Evolutionary conservation across 1,140 invertebrate genomes (phyloP).

Genomic region (Drosophila auraria): DNA sequence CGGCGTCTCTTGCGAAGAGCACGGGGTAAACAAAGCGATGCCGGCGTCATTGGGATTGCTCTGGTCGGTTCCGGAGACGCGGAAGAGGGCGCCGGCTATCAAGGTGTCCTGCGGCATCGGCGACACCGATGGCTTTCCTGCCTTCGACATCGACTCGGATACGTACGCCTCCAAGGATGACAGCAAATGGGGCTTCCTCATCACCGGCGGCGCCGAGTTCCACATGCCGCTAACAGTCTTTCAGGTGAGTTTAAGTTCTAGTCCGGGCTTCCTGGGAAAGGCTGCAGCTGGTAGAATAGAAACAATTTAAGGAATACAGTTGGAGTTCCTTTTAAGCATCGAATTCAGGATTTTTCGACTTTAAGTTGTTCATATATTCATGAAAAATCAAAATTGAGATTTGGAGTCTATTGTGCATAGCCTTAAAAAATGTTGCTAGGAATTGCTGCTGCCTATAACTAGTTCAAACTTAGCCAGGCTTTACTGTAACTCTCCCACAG

Average conservation of each 20-base stretch:
- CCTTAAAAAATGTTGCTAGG: too few relatives aligned
- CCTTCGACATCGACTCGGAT: constrained; percentile 81
- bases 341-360: background rate
- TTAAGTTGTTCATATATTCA: too few relatives aligned
- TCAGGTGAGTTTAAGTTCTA: constrained; percentile 87
- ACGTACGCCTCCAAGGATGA: constrained; percentile 76
- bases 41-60: constrained; percentile 62
- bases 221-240: constrained; percentile 92
- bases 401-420: too few relatives aligned
- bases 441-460: too few relatives aligned
- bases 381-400: too few relatives aligned
- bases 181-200: constrained; percentile 91
- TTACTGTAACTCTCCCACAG: constrained; percentile 27
- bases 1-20: constrained; percentile 31
- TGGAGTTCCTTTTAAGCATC: background rate
- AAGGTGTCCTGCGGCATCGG: constrained; percentile 83
- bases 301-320: constrained; percentile 7
- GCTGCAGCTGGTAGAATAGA: background rate
- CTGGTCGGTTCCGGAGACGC: constrained; percentile 68
- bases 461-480: background rate
- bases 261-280: background rate
- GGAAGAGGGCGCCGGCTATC: constrained; percentile 74
- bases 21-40: constrained; percentile 48
- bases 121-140: constrained; percentile 82
- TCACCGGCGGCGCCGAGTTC: constrained; percentile 93